A percentile compares a stretch with the other conserved stretches of the same genome.
Evolutionary conservation across 1,140 invertebrate genomes (phyloP).

Genomic region (Ectropis grisescens): DNA sequence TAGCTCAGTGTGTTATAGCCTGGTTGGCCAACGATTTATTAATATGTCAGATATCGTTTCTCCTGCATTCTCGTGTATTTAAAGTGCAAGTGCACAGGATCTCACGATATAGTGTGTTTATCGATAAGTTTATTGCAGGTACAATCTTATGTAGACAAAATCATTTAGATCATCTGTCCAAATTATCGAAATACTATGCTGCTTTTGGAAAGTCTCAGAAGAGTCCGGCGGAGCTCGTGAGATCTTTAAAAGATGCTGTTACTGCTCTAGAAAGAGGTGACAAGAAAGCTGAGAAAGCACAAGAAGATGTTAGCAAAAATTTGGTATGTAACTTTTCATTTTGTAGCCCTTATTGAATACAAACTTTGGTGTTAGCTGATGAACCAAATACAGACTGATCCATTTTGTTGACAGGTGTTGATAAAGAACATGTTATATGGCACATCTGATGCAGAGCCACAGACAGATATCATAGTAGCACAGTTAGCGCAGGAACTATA

Average conservation of each 20-base stretch:
- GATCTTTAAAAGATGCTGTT: conserved; percentile 95
- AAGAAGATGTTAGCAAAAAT: conserved; percentile 98
- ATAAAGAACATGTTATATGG: conserved; percentile 99
- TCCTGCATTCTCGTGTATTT: conserved; percentile 51
- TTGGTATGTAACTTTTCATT: conserved; percentile 77
- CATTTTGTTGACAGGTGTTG: conserved; percentile 68
- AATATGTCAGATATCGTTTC: conserved; percentile 51
- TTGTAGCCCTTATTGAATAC: too few relatives aligned
- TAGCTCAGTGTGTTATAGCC: conserved; percentile 18
- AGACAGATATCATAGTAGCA: conserved; percentile 96
- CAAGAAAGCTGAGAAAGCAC: conserved; percentile 96
- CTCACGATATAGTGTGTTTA: conserved; percentile 16
- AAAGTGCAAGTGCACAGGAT: conserved; percentile 33
- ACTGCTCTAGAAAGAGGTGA: conserved; percentile 92
- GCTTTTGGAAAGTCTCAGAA: conserved; percentile 98
- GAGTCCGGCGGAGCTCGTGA: conserved; percentile 94
- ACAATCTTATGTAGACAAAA: conserved; percentile 59
- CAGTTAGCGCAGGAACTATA: conserved; percentile 94
- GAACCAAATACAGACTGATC: conserved; percentile 19
- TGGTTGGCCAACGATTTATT: conserved; percentile 39
- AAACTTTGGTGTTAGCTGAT: too few relatives aligned
- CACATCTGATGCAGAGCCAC: conserved; percentile 95
- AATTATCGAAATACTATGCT: conserved; percentile 79
- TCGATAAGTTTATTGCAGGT: conserved; percentile 46
- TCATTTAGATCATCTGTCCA: conserved; percentile 37